These are phyloP conservation scores for Dinocampus coccinellae DNA, from an alignment of 2,888 invertebrate genomes.

Conservation along the genomic window DNA sequence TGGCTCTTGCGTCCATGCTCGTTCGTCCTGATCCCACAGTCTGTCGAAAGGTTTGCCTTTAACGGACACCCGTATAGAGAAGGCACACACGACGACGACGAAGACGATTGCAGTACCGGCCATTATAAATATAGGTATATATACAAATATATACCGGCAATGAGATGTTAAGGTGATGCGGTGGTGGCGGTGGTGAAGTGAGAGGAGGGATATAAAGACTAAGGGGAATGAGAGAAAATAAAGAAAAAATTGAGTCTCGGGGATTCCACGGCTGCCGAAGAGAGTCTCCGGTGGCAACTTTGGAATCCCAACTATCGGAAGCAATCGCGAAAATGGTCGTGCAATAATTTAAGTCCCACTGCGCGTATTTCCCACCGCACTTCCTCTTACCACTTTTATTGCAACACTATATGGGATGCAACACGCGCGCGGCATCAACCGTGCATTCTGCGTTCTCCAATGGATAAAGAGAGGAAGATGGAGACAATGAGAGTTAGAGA, in stretches of 20 bases:
- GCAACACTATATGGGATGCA: slow-evolving; percentile 27
- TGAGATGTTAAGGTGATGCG: slow-evolving; percentile 11
- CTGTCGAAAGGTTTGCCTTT: slow-evolving; percentile 50
- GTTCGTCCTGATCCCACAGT: slow-evolving; percentile 50
- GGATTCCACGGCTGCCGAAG: slow-evolving; percentile 56
- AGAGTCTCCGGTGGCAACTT: slow-evolving; percentile 51
- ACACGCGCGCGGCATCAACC: slow-evolving; percentile 14
- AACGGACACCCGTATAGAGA: slow-evolving; percentile 49
- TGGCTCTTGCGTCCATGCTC: slow-evolving; percentile 35
- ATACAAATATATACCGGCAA: neutral
- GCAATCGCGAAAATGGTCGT: slow-evolving; percentile 61
- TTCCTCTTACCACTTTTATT: slow-evolving; percentile 37
- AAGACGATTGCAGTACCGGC: slow-evolving; percentile 39
- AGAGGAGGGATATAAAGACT: slow-evolving; percentile 5
- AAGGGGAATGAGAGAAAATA: slow-evolving; percentile 35
- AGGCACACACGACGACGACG: slow-evolving; percentile 34
- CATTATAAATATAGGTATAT: slow-evolving; percentile 28
- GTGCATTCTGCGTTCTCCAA: slow-evolving; percentile 24
- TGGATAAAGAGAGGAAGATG: too few species aligned
- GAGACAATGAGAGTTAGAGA: slow-evolving; percentile 36
- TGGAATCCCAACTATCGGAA: slow-evolving; percentile 63
- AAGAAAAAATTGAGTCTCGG: slow-evolving; percentile 48
- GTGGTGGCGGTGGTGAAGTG: slow-evolving; percentile 9
- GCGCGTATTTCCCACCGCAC: slow-evolving; percentile 39
- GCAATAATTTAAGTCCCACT: slow-evolving; percentile 60